Percentiles rank a stretch among this genome's conserved stretches.
Evolutionary conservation across 30 jellyfish, hydroid and myxozoan genomes (phyloP).

Genomic region (Mastigias papua): DNA sequence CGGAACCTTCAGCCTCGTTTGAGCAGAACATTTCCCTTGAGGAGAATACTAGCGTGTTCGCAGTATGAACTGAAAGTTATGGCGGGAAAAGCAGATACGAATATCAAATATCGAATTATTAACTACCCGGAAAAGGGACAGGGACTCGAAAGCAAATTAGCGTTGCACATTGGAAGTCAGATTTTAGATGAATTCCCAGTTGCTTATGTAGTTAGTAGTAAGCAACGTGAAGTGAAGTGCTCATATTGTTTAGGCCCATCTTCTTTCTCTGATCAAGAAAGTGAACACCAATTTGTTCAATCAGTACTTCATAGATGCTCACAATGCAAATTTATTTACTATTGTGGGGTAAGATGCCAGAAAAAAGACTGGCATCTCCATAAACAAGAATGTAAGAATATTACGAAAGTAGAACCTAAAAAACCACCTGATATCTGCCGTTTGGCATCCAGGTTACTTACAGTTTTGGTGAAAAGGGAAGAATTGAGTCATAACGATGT

Average conservation of each 20-base stretch:
- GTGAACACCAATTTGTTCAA: background rate
- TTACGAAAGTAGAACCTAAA: constrained; percentile 79
- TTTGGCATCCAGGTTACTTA: constrained; percentile 69
- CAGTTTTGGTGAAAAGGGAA: constrained; percentile 1
- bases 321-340: constrained; percentile 77
- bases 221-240: constrained; percentile 73
- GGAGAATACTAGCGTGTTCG: too few relatives aligned
- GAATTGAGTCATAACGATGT: background rate
- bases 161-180: constrained; percentile 49
- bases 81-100: background rate
- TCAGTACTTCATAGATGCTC: constrained; percentile 77
- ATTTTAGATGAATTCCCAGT: constrained; percentile 56
- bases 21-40: too few relatives aligned
- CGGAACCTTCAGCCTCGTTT: too few relatives aligned
- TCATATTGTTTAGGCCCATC: constrained; percentile 71
- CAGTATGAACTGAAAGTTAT: background rate
- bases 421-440: constrained; percentile 96
- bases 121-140: constrained; percentile 61
- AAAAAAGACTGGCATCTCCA: constrained; percentile 87
- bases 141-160: constrained; percentile 57
- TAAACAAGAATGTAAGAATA: constrained; percentile 89
- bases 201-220: constrained; percentile 41
- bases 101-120: background rate
- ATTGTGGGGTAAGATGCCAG: constrained; percentile 92
- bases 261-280: background rate